These are phyloP conservation scores for Bucco capensis DNA, from an alignment of 2,113 vertebrate species.

Conservation along the genomic window DNA sequence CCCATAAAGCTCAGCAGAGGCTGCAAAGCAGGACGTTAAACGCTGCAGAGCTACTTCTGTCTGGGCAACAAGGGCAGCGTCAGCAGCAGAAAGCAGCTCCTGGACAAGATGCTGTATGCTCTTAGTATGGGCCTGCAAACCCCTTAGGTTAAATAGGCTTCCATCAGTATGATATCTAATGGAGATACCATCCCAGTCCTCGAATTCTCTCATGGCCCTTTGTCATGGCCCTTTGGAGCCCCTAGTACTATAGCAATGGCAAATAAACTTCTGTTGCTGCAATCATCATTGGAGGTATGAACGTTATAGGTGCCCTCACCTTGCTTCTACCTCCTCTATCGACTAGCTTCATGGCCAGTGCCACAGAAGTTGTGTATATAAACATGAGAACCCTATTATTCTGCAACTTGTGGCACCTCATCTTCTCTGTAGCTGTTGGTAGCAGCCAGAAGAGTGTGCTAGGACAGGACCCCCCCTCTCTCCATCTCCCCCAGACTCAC, in stretches of 20 bases:
- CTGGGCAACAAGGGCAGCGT: no score
- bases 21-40: no score
- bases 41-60: no score
- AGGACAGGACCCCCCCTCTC: neutral
- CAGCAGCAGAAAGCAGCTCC: no score
- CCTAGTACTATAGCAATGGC: neutral
- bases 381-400: conserved; percentile 22
- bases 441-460: neutral
- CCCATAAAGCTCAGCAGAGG: no score
- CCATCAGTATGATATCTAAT: no score
- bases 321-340: neutral
- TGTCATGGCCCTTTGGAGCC: no score
- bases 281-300: neutral
- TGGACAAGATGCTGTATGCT: no score
- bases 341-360: neutral
- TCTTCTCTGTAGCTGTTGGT: conserved; percentile 16
- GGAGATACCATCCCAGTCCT: no score
- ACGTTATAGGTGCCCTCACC: neutral
- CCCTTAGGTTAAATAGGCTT: no score
- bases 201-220: no score
- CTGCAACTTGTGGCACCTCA: neutral
- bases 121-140: no score
- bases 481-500: neutral
- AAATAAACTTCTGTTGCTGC: neutral
- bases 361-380: neutral